A percentile compares a stretch with the other conserved stretches of the same genome.
Evolutionary conservation across 2,797 vertebrate species (phyloP).

Genomic region (Etheostoma perlongum): DNA sequence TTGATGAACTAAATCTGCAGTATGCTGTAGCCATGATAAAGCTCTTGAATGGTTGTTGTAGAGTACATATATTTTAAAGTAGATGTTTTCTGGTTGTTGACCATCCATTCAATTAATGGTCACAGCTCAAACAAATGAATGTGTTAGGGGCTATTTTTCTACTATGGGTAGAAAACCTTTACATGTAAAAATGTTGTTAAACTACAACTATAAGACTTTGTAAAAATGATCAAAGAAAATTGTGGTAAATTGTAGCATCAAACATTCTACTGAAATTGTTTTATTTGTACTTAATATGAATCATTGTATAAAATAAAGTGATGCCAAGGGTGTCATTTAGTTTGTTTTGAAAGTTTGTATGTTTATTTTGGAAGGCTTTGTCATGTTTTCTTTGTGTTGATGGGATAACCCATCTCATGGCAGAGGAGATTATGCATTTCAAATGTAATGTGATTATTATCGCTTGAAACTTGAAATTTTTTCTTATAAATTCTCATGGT

Average conservation of each 20-base stretch:
- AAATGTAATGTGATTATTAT: conserved; percentile 25
- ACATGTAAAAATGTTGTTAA: conserved; percentile 30
- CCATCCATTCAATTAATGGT: not conserved
- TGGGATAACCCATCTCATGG: conserved; percentile 3
- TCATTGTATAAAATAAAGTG: conserved; percentile 16
- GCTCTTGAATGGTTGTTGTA: not conserved
- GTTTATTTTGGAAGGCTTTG: conserved; percentile 17
- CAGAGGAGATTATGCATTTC: conserved; percentile 28
- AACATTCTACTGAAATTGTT: conserved; percentile 8
- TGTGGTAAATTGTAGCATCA: conserved; percentile 30
- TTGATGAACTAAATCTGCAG: conserved; percentile 14
- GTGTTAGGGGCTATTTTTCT: conserved; percentile 11
- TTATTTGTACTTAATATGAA: conserved; percentile 19
- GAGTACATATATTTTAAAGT: too few relatives aligned
- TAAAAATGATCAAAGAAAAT: conserved; percentile 29
- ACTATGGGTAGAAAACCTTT: conserved; percentile 25
- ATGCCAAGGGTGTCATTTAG: conserved; percentile 32
- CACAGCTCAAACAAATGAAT: conserved; percentile 12
- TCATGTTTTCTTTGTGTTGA: conserved; percentile 15
- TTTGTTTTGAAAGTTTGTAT: conserved; percentile 12
- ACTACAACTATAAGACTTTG: not conserved
- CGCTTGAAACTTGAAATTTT: conserved; percentile 53
- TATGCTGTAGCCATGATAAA: conserved; percentile 3
- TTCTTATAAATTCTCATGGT: conserved; percentile 31
- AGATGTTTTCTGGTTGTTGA: too few relatives aligned